phyloP scores from a whole-genome alignment of 2,888 invertebrate genomes.

The Priocnemis perturbator region DNA sequence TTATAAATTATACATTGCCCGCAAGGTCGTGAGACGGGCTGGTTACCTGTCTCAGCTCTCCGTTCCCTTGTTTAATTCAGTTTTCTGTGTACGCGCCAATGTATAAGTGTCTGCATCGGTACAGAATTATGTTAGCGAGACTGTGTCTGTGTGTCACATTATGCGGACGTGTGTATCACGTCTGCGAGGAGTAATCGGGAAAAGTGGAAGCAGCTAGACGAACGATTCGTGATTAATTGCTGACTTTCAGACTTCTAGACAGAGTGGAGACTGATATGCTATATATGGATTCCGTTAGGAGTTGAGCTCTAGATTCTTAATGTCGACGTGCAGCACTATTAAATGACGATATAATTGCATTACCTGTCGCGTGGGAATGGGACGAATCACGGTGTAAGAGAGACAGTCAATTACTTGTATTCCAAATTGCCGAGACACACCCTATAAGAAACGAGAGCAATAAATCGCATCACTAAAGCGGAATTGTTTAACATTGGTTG shows the following conservation, averaged over 20 bases:
- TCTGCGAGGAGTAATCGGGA: slow-evolving; percentile 24
- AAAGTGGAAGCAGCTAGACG: slow-evolving; percentile 38
- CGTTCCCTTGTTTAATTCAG: neutral
- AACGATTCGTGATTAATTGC: slow-evolving; percentile 49
- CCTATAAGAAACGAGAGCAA: too few relatives aligned
- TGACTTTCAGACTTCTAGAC: slow-evolving; percentile 52
- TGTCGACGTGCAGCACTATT: too few relatives aligned
- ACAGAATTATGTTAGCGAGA: neutral
- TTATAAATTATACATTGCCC: slow-evolving; percentile 71
- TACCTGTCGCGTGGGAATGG: too few relatives aligned
- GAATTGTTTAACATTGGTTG: too few relatives aligned
- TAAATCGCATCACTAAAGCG: too few relatives aligned
- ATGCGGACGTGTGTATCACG: neutral
- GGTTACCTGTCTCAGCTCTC: slow-evolving; percentile 48
- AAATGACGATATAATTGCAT: too few relatives aligned
- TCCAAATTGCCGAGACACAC: too few relatives aligned
- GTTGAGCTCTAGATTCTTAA: neutral
- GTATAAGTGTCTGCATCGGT: neutral
- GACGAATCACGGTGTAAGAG: too few relatives aligned
- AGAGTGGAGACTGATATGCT: slow-evolving; percentile 20
- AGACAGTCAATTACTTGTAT: too few relatives aligned
- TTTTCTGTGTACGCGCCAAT: neutral
- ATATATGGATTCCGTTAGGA: neutral
- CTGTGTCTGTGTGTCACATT: neutral
- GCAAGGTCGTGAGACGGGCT: slow-evolving; percentile 53